Evolutionary conservation across 2,113 vertebrate species (phyloP).

Genomic region (Elanoides forficatus): DNA sequence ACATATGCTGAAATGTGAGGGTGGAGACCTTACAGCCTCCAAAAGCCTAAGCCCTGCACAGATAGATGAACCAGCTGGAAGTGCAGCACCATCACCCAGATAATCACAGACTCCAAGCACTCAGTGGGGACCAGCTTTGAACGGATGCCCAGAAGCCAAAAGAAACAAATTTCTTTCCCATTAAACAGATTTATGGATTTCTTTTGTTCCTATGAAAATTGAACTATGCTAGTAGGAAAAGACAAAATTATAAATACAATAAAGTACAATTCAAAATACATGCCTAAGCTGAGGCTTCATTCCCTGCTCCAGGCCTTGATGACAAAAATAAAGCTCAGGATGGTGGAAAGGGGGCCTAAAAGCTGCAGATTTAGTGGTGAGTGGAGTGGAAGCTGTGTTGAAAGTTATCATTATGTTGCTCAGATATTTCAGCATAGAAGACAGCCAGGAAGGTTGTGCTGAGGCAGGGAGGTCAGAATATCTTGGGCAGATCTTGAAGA

Average conservation of each 20-base stretch:
- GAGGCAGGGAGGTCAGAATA: background rate
- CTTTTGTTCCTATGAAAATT: conserved; percentile 10
- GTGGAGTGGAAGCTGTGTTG: background rate
- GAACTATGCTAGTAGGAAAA: background rate
- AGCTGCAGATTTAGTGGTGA: background rate
- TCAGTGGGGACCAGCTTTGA: conserved; percentile 13
- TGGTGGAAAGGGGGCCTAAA: background rate
- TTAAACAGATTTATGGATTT: conserved; percentile 10
- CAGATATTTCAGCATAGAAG: background rate
- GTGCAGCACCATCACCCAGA: background rate
- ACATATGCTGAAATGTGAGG: conserved; percentile 18
- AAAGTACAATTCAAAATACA: background rate
- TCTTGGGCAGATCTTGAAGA: background rate
- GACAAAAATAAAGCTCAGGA: background rate
- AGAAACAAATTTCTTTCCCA: conserved; percentile 11
- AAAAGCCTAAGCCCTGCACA: background rate
- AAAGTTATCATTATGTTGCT: background rate
- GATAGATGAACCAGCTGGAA: conserved; percentile 48
- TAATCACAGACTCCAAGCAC: background rate
- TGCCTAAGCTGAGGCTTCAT: background rate
- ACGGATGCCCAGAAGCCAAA: conserved; percentile 32
- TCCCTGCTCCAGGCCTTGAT: background rate
- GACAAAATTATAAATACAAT: conserved; percentile 7
- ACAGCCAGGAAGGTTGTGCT: background rate
- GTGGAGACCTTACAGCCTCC: background rate